phyloP scores from a whole-genome alignment of 2,113 vertebrate genomes.

The Mormyrus lacerda region DNA sequence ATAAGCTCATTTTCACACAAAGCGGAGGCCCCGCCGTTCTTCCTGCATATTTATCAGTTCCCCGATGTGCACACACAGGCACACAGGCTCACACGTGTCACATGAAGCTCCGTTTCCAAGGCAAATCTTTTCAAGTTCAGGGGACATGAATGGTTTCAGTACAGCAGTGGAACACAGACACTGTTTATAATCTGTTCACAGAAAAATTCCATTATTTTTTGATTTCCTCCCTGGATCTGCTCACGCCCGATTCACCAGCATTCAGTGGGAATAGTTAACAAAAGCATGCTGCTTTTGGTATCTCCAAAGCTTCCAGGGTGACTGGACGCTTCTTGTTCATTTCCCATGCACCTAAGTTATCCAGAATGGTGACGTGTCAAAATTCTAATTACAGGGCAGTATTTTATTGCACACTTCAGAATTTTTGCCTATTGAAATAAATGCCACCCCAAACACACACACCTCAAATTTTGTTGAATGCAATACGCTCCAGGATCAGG shows the following conservation, averaged over 20 bases:
- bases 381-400: not conserved
- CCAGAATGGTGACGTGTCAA: not conserved
- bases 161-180: not conserved
- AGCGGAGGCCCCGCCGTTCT: not conserved
- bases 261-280: not conserved
- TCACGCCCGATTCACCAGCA: not conserved
- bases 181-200: not conserved
- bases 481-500: not conserved
- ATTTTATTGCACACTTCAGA: not conserved
- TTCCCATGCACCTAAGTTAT: not conserved
- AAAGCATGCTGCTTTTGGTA: not conserved
- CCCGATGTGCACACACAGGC: not conserved
- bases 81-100: not conserved
- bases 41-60: not conserved
- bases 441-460: not conserved
- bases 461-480: not conserved
- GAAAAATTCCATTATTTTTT: slow-evolving; percentile 2
- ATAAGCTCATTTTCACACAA: slow-evolving; percentile 25
- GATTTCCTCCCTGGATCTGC: not conserved
- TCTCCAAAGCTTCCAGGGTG: not conserved
- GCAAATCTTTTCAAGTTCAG: not conserved
- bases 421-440: not conserved
- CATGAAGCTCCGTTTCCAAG: not conserved
- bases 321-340: not conserved
- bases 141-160: not conserved